Base-by-base conservation (phyloP, 2,113 vertebrate species). In the Trematocara marginatum region DNA sequence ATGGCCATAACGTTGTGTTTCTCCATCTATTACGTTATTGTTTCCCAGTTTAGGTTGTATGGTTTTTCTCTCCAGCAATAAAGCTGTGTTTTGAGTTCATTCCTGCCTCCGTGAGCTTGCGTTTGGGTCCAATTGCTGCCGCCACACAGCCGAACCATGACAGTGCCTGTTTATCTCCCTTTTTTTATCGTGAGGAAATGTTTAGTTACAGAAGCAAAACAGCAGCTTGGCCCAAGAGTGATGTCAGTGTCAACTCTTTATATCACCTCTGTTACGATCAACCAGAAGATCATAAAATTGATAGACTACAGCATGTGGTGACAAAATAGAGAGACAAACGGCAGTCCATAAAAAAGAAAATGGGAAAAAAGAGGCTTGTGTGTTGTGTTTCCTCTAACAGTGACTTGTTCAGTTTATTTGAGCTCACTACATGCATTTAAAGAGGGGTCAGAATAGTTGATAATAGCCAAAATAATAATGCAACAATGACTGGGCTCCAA, bases 321-420 rank as follows among this genome's bases (percentile, higher is more conserved):
- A 23, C n/a, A 53, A 79, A 74, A 61, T 20, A 45, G 15, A 59
- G 5, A 3, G 69, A 59, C 23, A 51, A 61, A 35, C 6, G 15
- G 15, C 49, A 15, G 29, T 4, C 31, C 23, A 26, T 54, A 15
- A 34, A 64, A 51, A 53, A 16, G 2, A 15, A 45, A 20, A 12
- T 54, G 20, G 29, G 1, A 38, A 20, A 29, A 12, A 59, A 78
- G 66, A 59, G 52, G 31, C 2, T 59, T 31, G 45, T 53, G 66
- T 45, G 45, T 86, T 84, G 71, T 54, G 42, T 18, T 6, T 29
- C 31, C 20, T 78, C 64, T 80, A 81, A 49, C 78, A 18, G 20
- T 42, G 64, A 89, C 61, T 87, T 3, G 20, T 86, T 89, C 40
- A n/a, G 2, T 82, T 57, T 71, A 85, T 88, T 74, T 90, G 66